These are phyloP conservation scores for Chaenocephalus aceratus DNA, from an alignment of 2,113 vertebrate species.

Conservation along the genomic window DNA sequence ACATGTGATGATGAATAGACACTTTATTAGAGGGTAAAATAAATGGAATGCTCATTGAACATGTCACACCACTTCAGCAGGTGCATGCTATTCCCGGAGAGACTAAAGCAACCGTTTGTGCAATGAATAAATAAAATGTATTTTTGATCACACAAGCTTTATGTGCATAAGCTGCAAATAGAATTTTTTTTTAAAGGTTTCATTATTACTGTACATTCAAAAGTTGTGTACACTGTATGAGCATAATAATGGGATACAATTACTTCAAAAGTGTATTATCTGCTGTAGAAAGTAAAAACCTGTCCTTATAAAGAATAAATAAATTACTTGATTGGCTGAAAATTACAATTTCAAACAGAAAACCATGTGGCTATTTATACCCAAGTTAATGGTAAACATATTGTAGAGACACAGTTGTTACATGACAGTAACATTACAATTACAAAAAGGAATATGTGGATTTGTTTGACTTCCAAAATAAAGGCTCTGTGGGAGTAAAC, in stretches of 20 bases:
- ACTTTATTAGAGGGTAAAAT: slow-evolving; percentile 21
- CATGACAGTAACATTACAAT: neutral
- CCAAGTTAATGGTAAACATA: too few species aligned
- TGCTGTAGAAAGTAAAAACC: neutral
- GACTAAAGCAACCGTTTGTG: slow-evolving; percentile 4
- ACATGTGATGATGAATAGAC: slow-evolving; percentile 22
- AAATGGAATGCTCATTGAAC: slow-evolving; percentile 1
- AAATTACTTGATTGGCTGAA: neutral
- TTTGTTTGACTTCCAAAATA: slow-evolving; percentile 19
- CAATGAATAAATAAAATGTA: neutral
- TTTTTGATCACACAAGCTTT: neutral
- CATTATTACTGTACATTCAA: neutral
- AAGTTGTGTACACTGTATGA: neutral
- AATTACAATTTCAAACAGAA: slow-evolving; percentile 7
- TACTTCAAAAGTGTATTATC: neutral
- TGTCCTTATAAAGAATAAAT: neutral
- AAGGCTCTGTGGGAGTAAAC: neutral
- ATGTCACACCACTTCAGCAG: slow-evolving; percentile 7
- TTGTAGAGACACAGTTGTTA: slow-evolving; percentile 5
- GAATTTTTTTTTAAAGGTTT: neutral
- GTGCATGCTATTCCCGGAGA: neutral
- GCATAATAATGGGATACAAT: neutral
- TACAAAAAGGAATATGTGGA: neutral
- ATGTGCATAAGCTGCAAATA: neutral
- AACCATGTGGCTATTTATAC: neutral